Base-by-base conservation (phyloP, 2,113 vertebrate genomes). In the Prochilodus magdalenae region DNA sequence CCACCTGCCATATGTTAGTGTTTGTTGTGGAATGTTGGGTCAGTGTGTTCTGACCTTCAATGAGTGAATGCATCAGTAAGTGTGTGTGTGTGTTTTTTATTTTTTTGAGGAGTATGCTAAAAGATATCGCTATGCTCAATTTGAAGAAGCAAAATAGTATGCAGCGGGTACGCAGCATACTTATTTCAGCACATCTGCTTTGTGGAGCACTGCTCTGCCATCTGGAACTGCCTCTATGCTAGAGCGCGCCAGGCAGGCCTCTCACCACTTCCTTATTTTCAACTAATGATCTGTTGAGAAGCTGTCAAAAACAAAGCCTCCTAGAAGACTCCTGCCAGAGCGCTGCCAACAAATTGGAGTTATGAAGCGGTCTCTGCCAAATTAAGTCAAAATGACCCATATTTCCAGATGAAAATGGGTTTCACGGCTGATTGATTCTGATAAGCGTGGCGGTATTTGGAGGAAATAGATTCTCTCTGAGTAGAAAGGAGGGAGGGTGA, bases 101-200 rank as follows among this genome's bases (percentile, higher is more conserved):
- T n/a, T 77, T 49, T 47, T 33, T 60, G 65, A 51, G 66, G 59
- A 69, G 80, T 81, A 83, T 49, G 53, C 65, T 76, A 67, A 74
- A 79, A 55, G 55, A 75, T 69, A 67, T 72, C 80, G 70, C 51
- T 69, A 83, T 77, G 77, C 77, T 76, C 29, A 59, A 80, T 86
- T 83, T 83, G 73, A 86, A 85, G 75, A 70, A 83, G 84, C 81
- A 59, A 65, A 80, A 83, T 80, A 77, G 78, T 24, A 51, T 83
- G 79, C 62, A 53, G 60, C 71, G 80, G 77, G 71, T 73, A 63
- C 77, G 60, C 73, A 55, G 66, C 73, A 29, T 83, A 73, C 74
- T 75, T 81, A 77, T 81, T 82, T 81, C 75, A 77, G 76, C 85
- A 86, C 85, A 86, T 86, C 85, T 86, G 85, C 85, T 86, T 86